phyloP scores from a whole-genome alignment of 2,888 invertebrate genomes.

The Sphecodes monilicornis region DNA sequence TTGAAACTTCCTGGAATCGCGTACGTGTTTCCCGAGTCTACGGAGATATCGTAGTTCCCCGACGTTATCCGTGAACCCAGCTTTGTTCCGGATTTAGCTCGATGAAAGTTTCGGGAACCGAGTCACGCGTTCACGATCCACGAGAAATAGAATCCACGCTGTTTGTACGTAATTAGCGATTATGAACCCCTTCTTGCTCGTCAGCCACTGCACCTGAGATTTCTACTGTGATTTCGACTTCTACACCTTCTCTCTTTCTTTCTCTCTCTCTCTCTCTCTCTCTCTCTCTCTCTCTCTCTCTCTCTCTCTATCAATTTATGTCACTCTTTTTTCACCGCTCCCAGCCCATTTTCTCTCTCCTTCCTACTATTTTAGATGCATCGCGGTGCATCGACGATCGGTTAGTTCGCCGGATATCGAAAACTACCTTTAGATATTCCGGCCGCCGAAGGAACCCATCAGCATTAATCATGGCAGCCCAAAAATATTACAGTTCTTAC shows the following conservation, averaged over 20 bases:
- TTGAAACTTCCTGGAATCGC: constrained; percentile 13
- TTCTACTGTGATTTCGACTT: constrained; percentile 54
- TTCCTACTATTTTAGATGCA: not conserved
- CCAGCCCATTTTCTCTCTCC: not conserved
- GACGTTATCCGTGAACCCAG: not conserved
- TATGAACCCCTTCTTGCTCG: constrained; percentile 80
- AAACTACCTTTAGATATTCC: constrained; percentile 48
- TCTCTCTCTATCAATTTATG: constrained; percentile 6
- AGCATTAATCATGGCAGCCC: constrained; percentile 36
- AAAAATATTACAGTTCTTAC: not conserved
- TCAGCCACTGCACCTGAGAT: constrained; percentile 81
- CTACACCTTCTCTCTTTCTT: constrained; percentile 31
- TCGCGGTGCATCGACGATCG: constrained; percentile 42
- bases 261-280: not conserved
- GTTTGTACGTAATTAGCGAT: constrained; percentile 79
- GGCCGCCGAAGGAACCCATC: constrained; percentile 34
- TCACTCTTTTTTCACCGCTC: not conserved
- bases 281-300: constrained; percentile 55
- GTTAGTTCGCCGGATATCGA: constrained; percentile 59
- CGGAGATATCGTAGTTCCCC: constrained; percentile 9
- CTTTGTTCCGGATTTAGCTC: constrained; percentile 7
- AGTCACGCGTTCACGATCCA: constrained; percentile 72
- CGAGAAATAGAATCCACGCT: constrained; percentile 73
- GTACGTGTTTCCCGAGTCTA: constrained; percentile 14
- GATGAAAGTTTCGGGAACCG: constrained; percentile 21